Percentiles rank a stretch among this genome's conserved stretches.
phyloP scores from a whole-genome alignment of 2,113 vertebrate genomes.

The Heliornis fulica region DNA sequence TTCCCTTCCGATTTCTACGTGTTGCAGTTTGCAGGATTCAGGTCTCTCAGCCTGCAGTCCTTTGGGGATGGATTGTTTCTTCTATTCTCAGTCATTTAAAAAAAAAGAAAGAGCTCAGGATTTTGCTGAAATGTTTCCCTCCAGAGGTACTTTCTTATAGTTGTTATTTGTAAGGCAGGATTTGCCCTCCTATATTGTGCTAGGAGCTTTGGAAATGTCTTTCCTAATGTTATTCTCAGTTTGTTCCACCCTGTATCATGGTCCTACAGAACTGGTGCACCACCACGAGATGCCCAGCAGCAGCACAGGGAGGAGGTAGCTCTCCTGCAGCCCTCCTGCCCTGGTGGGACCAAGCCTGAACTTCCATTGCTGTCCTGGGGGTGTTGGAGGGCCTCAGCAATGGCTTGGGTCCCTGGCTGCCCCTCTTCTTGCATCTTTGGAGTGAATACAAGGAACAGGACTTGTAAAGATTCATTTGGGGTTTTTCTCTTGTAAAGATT shows the following conservation, averaged over 20 bases:
- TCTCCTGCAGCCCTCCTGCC: background rate
- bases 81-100: background rate
- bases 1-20: background rate
- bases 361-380: background rate
- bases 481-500: too few relatives aligned
- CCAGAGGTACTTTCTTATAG: background rate
- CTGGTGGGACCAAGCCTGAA: background rate
- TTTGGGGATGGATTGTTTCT: background rate
- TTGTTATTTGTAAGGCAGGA: background rate
- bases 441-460: accelerated
- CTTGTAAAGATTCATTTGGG: background rate
- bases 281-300: background rate
- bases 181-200: background rate
- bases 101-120: background rate
- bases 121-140: background rate
- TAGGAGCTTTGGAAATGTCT: background rate
- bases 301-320: background rate
- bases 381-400: background rate
- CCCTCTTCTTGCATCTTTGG: background rate
- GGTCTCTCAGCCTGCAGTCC: background rate
- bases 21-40: background rate
- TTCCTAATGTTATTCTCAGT: background rate
- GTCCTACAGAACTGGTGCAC: background rate
- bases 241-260: background rate
- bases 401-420: too few relatives aligned